These are phyloP conservation scores for Luscinia megarhynchos DNA, from an alignment of 2,797 vertebrate genomes.

Conservation along the genomic window DNA sequence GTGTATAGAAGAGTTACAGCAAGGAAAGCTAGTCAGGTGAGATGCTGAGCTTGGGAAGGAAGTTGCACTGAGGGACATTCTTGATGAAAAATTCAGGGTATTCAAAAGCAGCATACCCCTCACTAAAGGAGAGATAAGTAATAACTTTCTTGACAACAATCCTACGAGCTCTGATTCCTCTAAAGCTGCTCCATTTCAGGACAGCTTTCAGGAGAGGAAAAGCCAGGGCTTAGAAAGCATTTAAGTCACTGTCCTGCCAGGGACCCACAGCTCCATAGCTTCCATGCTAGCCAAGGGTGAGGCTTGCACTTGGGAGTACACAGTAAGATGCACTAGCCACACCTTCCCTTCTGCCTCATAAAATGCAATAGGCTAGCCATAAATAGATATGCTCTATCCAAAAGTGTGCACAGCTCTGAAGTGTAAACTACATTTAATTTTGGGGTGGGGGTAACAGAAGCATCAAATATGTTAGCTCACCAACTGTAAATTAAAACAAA, in stretches of 20 bases:
- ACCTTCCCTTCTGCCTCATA: not conserved
- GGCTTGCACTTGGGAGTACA: not conserved
- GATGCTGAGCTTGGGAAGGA: not conserved
- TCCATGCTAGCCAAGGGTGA: not conserved
- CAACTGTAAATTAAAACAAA: constrained; percentile 58
- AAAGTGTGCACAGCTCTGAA: constrained; percentile 1
- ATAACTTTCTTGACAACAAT: not conserved
- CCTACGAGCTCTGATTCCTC: not conserved
- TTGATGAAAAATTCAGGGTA: not conserved
- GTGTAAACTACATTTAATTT: not conserved
- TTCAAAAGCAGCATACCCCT: not conserved
- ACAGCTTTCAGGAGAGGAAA: not conserved
- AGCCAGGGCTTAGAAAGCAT: not conserved
- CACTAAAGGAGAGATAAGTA: not conserved
- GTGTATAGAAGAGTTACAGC: not conserved
- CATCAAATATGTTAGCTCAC: constrained; percentile 44
- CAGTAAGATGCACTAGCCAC: not conserved
- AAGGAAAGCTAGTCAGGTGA: not conserved
- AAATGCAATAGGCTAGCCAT: not conserved
- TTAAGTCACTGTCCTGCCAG: not conserved
- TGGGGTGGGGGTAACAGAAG: not conserved
- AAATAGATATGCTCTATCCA: not conserved
- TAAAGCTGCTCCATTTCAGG: not conserved
- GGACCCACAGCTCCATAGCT: not conserved
- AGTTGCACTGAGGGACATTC: not conserved